These are phyloP conservation scores for Bujurquina vittata DNA, from an alignment of 2,113 vertebrate genomes.

Conservation along the genomic window DNA sequence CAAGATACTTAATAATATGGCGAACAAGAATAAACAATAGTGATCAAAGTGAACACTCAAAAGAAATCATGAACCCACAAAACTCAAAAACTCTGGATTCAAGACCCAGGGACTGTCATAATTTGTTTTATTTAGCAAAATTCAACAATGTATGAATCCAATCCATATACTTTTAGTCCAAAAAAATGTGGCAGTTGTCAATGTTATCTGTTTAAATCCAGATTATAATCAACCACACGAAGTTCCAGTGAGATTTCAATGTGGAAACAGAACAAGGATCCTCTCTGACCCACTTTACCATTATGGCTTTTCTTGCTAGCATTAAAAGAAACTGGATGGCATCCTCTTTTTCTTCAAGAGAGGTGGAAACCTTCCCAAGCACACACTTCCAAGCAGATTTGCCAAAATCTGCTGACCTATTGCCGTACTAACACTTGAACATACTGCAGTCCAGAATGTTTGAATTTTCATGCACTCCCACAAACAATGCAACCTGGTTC, in stretches of 20 bases:
- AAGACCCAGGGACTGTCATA: too few relatives aligned
- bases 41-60: too few relatives aligned
- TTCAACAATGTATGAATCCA: neutral
- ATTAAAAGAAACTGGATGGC: neutral
- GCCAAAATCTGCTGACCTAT: neutral
- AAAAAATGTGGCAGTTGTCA: neutral
- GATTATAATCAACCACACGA: neutral
- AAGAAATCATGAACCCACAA: too few relatives aligned
- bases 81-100: too few relatives aligned
- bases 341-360: neutral
- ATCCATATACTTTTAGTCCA: neutral
- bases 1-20: too few relatives aligned
- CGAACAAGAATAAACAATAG: too few relatives aligned
- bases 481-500: neutral
- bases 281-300: neutral
- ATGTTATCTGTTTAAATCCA: neutral
- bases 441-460: neutral
- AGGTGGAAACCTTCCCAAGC: neutral
- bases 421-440: neutral
- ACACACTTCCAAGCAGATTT: neutral
- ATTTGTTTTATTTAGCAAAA: neutral
- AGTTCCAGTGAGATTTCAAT: accelerated
- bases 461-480: neutral
- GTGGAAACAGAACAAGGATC: neutral
- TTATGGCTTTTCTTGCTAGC: neutral